These are phyloP conservation scores for Rambutsinella grinnellia DNA, from an alignment of 2,888 invertebrate genomes.

Conservation along the genomic window DNA sequence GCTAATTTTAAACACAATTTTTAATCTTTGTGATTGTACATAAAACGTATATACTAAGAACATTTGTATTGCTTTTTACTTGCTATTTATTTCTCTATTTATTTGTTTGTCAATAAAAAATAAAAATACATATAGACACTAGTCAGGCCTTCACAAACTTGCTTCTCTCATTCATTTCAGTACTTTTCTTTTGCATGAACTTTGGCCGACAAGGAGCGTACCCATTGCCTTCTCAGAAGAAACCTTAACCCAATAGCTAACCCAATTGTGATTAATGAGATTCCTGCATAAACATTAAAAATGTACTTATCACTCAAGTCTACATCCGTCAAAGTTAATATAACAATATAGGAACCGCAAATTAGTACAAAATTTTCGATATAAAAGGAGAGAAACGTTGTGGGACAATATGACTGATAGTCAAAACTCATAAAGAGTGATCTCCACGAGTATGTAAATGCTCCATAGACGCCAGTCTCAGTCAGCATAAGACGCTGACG, in stretches of 20 bases:
- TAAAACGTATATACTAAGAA: too few relatives aligned
- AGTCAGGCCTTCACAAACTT: neutral
- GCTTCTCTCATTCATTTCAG: neutral
- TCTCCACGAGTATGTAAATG: slow-evolving; percentile 57
- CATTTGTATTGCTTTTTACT: neutral
- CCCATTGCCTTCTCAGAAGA: slow-evolving; percentile 6
- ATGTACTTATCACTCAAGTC: slow-evolving; percentile 41
- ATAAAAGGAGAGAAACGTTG: slow-evolving; percentile 45
- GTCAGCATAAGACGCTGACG: neutral
- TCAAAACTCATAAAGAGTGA: slow-evolving; percentile 53
- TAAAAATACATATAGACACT: too few relatives aligned
- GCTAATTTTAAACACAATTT: too few relatives aligned
- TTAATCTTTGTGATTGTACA: neutral
- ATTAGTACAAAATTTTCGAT: slow-evolving; percentile 46
- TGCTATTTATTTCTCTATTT: neutral
- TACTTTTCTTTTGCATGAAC: neutral
- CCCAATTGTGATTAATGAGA: slow-evolving; percentile 1
- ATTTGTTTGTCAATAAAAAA: too few relatives aligned
- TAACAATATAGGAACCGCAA: slow-evolving; percentile 28
- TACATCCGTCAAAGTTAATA: slow-evolving; percentile 19
- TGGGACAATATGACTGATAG: slow-evolving; percentile 33
- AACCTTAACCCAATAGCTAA: slow-evolving; percentile 11
- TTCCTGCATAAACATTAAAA: slow-evolving; percentile 23
- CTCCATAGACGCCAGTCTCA: slow-evolving; percentile 50
- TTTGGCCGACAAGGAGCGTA: neutral